Evolutionary conservation across 2,888 invertebrate species (phyloP).

Genomic region (Clivina fossor): DNA sequence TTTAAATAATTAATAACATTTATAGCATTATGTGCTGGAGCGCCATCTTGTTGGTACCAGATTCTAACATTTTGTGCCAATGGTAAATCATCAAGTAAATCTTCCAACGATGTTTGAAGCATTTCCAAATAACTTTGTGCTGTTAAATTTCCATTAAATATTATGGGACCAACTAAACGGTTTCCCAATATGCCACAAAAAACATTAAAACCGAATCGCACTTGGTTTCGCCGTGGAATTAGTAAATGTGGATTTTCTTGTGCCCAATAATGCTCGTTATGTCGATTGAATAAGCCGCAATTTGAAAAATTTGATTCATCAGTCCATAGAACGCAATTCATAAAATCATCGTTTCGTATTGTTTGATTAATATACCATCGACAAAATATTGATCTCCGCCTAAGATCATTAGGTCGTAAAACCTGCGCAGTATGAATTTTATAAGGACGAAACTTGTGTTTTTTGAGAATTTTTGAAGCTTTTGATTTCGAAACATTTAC

Average conservation of each 20-base stretch:
- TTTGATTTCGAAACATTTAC: slow-evolving; percentile 10
- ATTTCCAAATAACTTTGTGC: slow-evolving; percentile 15
- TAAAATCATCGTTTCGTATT: slow-evolving; percentile 21
- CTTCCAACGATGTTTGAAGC: slow-evolving; percentile 17
- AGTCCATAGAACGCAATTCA: slow-evolving; percentile 12
- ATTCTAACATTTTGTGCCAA: too few relatives aligned
- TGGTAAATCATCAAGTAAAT: slow-evolving; percentile 13
- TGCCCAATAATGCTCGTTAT: slow-evolving; percentile 16
- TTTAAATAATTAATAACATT: too few relatives aligned
- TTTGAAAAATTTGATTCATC: slow-evolving; percentile 23
- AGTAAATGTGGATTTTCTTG: slow-evolving; percentile 13
- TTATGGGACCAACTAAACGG: slow-evolving; percentile 16
- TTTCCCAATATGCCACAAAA: slow-evolving; percentile 24
- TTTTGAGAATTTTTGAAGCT: slow-evolving; percentile 14
- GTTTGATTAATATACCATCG: slow-evolving; percentile 18
- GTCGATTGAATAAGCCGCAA: slow-evolving; percentile 16
- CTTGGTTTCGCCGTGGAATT: slow-evolving; percentile 11
- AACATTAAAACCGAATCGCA: slow-evolving; percentile 21
- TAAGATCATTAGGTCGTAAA: slow-evolving; percentile 16
- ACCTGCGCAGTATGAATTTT: slow-evolving; percentile 13
- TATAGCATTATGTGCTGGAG: slow-evolving; percentile 10
- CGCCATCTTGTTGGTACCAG: slow-evolving; percentile 8
- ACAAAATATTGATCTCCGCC: slow-evolving; percentile 23
- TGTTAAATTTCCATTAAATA: slow-evolving; percentile 20
- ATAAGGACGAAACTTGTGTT: slow-evolving; percentile 6